These are phyloP conservation scores for Acanthacorydalis orientalis DNA, from an alignment of 2,888 invertebrate genomes.

Conservation along the genomic window DNA sequence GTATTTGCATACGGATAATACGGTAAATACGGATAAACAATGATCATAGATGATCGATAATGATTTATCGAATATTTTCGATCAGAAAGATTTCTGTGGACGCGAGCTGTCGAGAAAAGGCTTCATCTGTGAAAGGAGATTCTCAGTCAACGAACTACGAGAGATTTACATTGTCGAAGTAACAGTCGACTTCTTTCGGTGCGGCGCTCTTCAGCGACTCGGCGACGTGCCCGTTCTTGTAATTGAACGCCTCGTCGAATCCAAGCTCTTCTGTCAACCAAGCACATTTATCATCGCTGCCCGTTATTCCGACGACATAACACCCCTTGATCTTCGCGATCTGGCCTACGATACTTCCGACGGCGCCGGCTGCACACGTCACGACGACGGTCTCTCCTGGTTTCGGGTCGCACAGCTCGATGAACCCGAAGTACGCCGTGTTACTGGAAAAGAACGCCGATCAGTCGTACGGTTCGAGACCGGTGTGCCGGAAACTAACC, in stretches of 20 bases:
- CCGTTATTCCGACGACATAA: slow-evolving; percentile 52
- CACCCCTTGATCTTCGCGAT: slow-evolving; percentile 58
- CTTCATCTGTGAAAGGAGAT: too few relatives aligned
- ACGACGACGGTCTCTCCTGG: slow-evolving; percentile 55
- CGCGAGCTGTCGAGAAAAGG: too few relatives aligned
- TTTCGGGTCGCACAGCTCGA: slow-evolving; percentile 53
- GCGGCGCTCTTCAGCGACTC: slow-evolving; percentile 39
- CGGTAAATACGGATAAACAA: too few relatives aligned
- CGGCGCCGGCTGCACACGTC: slow-evolving; percentile 61
- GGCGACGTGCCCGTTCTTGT: slow-evolving; percentile 41
- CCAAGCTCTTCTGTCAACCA: slow-evolving; percentile 46
- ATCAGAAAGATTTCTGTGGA: too few relatives aligned
- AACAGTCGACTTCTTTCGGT: slow-evolving; percentile 57
- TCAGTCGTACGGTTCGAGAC: neutral
- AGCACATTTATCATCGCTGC: slow-evolving; percentile 49
- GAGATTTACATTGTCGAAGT: slow-evolving; percentile 62
- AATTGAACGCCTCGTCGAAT: slow-evolving; percentile 54
- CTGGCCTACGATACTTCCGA: slow-evolving; percentile 62
- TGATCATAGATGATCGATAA: too few relatives aligned
- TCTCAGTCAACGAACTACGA: too few relatives aligned
- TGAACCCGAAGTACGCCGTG: slow-evolving; percentile 58
- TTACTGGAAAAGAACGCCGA: slow-evolving; percentile 27
- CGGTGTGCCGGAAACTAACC: slow-evolving; percentile 27
- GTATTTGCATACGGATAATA: too few relatives aligned
- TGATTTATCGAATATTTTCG: too few relatives aligned